These are phyloP conservation scores for Mesaphorura yosii DNA, from an alignment of 1,140 invertebrate genomes.

Conservation along the genomic window DNA sequence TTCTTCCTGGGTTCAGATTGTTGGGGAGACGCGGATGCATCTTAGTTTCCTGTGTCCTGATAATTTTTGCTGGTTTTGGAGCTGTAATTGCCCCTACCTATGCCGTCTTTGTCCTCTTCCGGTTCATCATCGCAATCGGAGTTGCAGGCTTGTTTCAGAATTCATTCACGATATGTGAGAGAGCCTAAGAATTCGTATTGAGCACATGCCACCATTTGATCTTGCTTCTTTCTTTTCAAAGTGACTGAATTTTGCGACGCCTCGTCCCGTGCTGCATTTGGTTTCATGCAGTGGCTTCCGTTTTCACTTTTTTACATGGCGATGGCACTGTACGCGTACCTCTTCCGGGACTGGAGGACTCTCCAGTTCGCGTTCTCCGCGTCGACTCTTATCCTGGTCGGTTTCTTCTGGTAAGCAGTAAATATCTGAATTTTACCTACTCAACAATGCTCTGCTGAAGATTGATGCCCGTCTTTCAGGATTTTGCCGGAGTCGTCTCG, in stretches of 20 bases:
- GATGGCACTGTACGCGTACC: slow-evolving; percentile 55
- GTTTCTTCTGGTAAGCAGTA: slow-evolving; percentile 47
- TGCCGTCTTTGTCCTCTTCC: slow-evolving; percentile 49
- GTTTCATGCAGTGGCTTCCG: slow-evolving; percentile 6
- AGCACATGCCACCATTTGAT: not conserved
- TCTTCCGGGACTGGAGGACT: slow-evolving; percentile 57
- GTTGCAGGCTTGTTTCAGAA: slow-evolving; percentile 60
- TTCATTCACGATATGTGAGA: slow-evolving; percentile 51
- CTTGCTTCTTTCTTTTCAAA: not conserved
- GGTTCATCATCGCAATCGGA: slow-evolving; percentile 51
- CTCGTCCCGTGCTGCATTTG: slow-evolving; percentile 6
- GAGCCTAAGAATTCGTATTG: not conserved
- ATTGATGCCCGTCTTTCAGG: not conserved
- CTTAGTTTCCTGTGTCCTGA: slow-evolving; percentile 4
- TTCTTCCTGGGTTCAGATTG: not conserved
- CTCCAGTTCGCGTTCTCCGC: slow-evolving; percentile 58
- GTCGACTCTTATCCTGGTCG: slow-evolving; percentile 52
- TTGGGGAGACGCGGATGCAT: slow-evolving; percentile 15
- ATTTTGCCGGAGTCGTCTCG: slow-evolving; percentile 12
- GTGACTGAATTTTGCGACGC: slow-evolving; percentile 12
- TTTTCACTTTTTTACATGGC: slow-evolving; percentile 56
- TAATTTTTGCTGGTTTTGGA: slow-evolving; percentile 24
- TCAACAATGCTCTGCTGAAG: not conserved
- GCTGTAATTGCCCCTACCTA: slow-evolving; percentile 53
- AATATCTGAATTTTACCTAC: not conserved